Conservation (phyloP, 1,140 invertebrate species). For the Bradysia coprophila region DNA sequence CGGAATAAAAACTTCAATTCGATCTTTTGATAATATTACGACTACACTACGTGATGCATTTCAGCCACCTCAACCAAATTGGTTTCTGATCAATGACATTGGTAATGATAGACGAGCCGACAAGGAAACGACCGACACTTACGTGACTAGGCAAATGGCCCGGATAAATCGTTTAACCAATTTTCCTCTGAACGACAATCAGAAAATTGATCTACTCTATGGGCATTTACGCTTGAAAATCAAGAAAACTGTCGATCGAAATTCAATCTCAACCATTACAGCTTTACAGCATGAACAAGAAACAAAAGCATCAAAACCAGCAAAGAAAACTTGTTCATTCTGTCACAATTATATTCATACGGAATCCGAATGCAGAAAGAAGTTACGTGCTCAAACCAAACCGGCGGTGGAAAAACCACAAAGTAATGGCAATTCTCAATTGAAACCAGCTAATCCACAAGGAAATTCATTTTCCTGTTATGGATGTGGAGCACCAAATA, state of each 20-base stretch:
- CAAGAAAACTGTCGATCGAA: constrained; percentile 3
- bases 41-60: constrained; percentile 1
- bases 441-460: no score
- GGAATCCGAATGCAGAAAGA: no score
- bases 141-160: constrained; percentile 4
- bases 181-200: neutral
- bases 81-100: constrained; percentile 5
- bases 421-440: no score
- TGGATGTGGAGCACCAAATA: neutral
- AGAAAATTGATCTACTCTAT: constrained; percentile 8
- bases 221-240: constrained; percentile 5
- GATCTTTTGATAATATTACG: constrained; percentile 6
- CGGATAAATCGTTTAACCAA: constrained; percentile 4
- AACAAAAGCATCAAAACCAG: neutral
- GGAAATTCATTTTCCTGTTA: no score
- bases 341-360: no score
- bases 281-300: neutral
- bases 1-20: neutral
- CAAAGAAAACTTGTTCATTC: no score
- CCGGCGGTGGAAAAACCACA: no score
- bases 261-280: constrained; percentile 3
- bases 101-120: constrained; percentile 3
- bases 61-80: constrained; percentile 3
- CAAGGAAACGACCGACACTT: constrained; percentile 4
- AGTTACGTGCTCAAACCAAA: no score